phyloP scores from a whole-genome alignment of 2,888 invertebrate genomes.

The Diarsia dahlii region DNA sequence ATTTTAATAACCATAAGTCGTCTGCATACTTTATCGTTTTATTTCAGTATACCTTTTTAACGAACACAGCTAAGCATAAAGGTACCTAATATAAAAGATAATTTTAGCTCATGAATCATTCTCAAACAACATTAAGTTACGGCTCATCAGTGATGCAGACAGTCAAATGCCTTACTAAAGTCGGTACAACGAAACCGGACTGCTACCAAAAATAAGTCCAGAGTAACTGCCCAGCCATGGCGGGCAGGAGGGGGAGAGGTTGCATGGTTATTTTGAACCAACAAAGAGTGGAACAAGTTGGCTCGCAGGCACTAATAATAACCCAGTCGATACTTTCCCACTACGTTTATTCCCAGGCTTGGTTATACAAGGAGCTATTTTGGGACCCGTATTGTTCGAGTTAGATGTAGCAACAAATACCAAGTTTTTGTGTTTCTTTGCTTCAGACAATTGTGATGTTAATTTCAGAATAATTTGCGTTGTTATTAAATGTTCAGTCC shows the following conservation, averaged over 20 bases:
- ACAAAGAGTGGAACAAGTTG: constrained; percentile 84
- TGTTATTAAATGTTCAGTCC: constrained; percentile 14
- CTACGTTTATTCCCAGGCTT: constrained; percentile 80
- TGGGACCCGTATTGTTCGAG: constrained; percentile 72
- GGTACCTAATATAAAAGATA: constrained; percentile 12
- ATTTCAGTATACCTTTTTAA: not conserved
- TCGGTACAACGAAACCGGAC: constrained; percentile 55
- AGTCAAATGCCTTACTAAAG: constrained; percentile 63
- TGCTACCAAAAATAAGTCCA: constrained; percentile 65
- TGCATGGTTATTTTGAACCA: constrained; percentile 80
- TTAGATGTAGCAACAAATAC: constrained; percentile 66
- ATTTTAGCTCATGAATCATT: constrained; percentile 45
- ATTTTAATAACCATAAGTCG: not conserved
- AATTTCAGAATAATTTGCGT: constrained; percentile 34
- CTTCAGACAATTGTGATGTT: constrained; percentile 19
- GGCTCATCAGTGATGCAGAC: constrained; percentile 52
- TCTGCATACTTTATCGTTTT: not conserved
- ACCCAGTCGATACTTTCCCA: constrained; percentile 82
- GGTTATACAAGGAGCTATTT: constrained; percentile 83
- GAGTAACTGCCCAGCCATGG: constrained; percentile 69
- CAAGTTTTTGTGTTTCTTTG: constrained; percentile 34
- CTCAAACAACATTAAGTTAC: constrained; percentile 53
- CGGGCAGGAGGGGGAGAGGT: constrained; percentile 66
- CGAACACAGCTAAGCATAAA: constrained; percentile 7
- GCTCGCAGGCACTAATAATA: constrained; percentile 79